Evolutionary conservation across 1,140 invertebrate species (phyloP), one percentile per base, ranked within the genome.

Genomic region (Galendromus occidentalis): DNA sequence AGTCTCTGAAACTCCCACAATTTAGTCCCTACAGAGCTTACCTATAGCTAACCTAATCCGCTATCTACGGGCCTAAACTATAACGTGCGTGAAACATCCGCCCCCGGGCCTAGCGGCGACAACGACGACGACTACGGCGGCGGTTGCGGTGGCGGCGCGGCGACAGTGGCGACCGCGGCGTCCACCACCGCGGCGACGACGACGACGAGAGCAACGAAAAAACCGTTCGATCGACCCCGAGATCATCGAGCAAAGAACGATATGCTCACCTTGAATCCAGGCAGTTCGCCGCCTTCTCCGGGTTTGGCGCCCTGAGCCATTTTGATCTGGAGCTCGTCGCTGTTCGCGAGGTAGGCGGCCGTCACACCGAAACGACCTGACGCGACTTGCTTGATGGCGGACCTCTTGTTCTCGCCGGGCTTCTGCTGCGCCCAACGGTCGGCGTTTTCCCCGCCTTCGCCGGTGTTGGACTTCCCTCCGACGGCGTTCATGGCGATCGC

Each of bases 231-330:
- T 9, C 33, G 33, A 39, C 33, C 33, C 4, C 4, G 33, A 9
- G 9, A 39, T 39, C 33, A 39, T 6, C 4, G 9, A 67, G 39
- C 30, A 17, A 17, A 7, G 55, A 4, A 6, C 33, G 9, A 39
- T 6, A 39, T 6, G 33, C 55, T 68, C 70, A 83, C 82, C 73
- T 84, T 85, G 68, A 85, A 86, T 70, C 90, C 86, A 0, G 92
- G 92, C 17, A 96, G 75, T 78, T 96, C 91, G 25, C 92, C 91
- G 44, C 91, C 91, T 79, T 95, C 91, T 2, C 91, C 91, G 0
- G 91, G 91, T 72, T 96, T 96, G 22, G 91, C 92, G 17, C 92
- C 92, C 77, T 96, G 92, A n/a, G 92, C 92, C 91, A 96, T 95
- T 79, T 96, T 96, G 72, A 96, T 96, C 77, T 96, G 92, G 64